Conservation (phyloP, 1,140 invertebrate genomes). For the Drosophila repletoides region DNA sequence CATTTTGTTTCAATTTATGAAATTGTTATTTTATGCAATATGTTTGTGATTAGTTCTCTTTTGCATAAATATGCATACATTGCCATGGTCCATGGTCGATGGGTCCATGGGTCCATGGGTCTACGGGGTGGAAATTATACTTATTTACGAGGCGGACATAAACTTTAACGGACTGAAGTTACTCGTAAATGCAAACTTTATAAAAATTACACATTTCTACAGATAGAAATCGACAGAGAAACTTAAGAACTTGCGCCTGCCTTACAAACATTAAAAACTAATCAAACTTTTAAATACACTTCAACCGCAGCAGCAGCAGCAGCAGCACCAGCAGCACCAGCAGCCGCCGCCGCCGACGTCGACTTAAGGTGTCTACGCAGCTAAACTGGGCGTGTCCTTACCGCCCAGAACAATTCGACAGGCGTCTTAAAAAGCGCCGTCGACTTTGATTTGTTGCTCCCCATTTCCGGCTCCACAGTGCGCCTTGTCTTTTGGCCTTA, state of each 20-base stretch:
- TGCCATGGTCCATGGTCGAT: not conserved
- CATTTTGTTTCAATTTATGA: constrained; percentile 65
- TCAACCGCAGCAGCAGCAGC: constrained; percentile 55
- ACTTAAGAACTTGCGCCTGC: constrained; percentile 46
- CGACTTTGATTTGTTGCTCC: constrained; percentile 73
- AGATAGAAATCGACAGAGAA: not conserved
- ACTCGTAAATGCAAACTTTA: constrained; percentile 41
- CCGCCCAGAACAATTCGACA: constrained; percentile 62
- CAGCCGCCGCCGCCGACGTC: constrained; percentile 1
- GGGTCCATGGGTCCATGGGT: not conserved
- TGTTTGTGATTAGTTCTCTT: constrained; percentile 66
- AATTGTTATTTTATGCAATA: constrained; percentile 69
- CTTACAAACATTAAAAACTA: constrained; percentile 76
- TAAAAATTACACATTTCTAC: constrained; percentile 38
- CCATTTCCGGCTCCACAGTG: not conserved
- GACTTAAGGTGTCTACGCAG: constrained; percentile 57
- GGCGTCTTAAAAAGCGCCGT: constrained; percentile 67
- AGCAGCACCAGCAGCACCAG: constrained; percentile 17
- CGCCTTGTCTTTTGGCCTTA: constrained; percentile 52
- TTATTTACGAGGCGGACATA: constrained; percentile 8
- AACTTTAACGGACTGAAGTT: constrained; percentile 25
- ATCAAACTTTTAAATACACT: constrained; percentile 81
- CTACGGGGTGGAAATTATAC: not conserved
- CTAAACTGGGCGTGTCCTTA: constrained; percentile 47
- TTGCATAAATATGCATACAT: constrained; percentile 51